These are phyloP conservation scores for Seira sanloemensis DNA, from an alignment of 2,888 invertebrate species.

Conservation along the genomic window DNA sequence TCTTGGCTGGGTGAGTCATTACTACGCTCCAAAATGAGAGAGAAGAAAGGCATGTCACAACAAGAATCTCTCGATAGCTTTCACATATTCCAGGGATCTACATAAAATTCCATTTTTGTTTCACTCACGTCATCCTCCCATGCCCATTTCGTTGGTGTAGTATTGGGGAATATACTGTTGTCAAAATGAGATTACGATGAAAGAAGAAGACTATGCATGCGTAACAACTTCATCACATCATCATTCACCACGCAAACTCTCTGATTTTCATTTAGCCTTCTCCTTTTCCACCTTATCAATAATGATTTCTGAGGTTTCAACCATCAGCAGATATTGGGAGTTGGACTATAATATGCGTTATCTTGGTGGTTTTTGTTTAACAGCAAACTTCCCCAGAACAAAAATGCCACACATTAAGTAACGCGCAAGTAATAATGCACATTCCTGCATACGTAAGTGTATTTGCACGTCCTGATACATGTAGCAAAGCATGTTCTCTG, in stretches of 20 bases:
- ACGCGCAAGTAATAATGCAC: neutral
- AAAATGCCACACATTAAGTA: constrained; percentile 16
- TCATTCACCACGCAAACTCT: neutral
- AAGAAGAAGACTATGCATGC: constrained; percentile 8
- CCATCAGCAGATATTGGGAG: neutral
- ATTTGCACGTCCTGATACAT: no score
- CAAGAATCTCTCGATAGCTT: constrained; percentile 22
- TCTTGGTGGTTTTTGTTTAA: constrained; percentile 10
- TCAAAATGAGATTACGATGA: constrained; percentile 49
- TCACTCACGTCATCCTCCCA: constrained; percentile 30
- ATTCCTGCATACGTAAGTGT: neutral
- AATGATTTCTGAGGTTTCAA: neutral
- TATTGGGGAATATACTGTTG: no score
- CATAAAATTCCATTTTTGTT: neutral
- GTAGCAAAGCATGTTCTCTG: neutral
- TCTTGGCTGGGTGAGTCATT: constrained; percentile 47
- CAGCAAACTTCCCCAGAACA: constrained; percentile 10
- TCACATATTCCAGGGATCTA: constrained; percentile 44
- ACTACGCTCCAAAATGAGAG: constrained; percentile 21
- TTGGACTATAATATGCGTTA: constrained; percentile 7
- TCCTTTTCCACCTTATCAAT: neutral
- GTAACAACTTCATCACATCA: neutral
- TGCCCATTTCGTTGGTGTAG: no score
- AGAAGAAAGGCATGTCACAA: constrained; percentile 29
- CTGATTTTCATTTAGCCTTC: neutral